Evolutionary conservation across 2,797 vertebrate genomes (phyloP).

Genomic region (Apogon talboti): DNA sequence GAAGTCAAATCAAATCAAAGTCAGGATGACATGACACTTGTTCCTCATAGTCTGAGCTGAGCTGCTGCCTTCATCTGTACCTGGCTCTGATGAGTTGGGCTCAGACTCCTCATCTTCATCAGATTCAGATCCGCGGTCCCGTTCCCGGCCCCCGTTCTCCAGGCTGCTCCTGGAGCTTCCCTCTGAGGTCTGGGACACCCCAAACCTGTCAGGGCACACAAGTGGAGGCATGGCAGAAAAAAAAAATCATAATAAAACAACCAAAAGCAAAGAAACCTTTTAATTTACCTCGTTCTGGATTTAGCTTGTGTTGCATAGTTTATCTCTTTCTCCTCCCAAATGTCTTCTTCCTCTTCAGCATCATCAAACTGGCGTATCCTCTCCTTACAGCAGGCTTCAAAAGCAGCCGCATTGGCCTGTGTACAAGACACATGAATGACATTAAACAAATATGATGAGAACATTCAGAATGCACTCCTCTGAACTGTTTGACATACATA

Average conservation of each 20-base stretch:
- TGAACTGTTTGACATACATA: too few species aligned
- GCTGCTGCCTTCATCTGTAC: slow-evolving; percentile 9
- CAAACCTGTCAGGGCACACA: slow-evolving; percentile 85
- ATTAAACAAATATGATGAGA: too few species aligned
- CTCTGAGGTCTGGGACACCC: slow-evolving; percentile 86
- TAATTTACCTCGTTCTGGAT: slow-evolving; percentile 89
- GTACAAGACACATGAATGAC: not conserved
- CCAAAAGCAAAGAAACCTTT: too few species aligned
- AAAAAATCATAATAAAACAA: not conserved
- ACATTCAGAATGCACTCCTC: too few species aligned
- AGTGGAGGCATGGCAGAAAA: not conserved
- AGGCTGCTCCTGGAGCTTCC: slow-evolving; percentile 83
- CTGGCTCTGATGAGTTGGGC: slow-evolving; percentile 58
- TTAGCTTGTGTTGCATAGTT: slow-evolving; percentile 90
- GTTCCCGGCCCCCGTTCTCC: slow-evolving; percentile 84
- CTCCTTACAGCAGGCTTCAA: slow-evolving; percentile 96
- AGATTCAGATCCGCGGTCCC: slow-evolving; percentile 78
- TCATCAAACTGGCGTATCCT: slow-evolving; percentile 95
- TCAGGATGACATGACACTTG: rapidly evolving
- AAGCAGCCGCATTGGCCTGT: slow-evolving; percentile 92
- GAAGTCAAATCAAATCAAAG: not conserved
- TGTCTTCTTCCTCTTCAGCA: slow-evolving; percentile 93
- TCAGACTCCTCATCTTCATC: slow-evolving; percentile 82
- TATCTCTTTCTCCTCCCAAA: slow-evolving; percentile 95
- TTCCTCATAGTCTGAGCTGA: not conserved